Base-by-base conservation (phyloP, 1,140 invertebrate genomes). In the Dendroctonus valens region DNA sequence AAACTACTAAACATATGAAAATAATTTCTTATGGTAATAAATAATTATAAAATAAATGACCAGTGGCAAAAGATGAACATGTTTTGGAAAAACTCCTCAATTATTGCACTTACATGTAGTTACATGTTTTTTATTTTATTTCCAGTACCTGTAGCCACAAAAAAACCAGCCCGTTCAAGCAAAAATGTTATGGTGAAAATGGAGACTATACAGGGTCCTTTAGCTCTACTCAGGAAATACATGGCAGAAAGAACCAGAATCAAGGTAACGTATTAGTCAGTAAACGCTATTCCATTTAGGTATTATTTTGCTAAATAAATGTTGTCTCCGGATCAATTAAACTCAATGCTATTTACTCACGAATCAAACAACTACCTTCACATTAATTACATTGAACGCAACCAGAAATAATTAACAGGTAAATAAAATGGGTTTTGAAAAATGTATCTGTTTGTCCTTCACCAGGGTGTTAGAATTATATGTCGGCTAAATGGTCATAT, bases 121-220 rank as follows among this genome's bases (percentile, higher is more conserved):
- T 26, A 26, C 3, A 26, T 26, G 12, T 11, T 11, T 55, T 55
- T 55, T 55, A 7, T 26, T 39, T n/a, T 41, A 39, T 55, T 77
- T 77, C 49, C 69, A 78, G 76, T 78, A 62, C 76, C 75, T 5
- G 54, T 76, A 9, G 46, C 68, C 65, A 49, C 69, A 7, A 69
- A 54, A 52, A 59, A 55, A 51, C 66, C 59, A 54, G 26, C 41
- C 14, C 65, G 65, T 40, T 15, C 39, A 14, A 72, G 52, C 6
- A 81, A 75, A 46, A 90, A 90, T 75, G 74, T 91, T 6, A 77
- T 89, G 41, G 83, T 82, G 11, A 84, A 83, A 66, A 90, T 91
- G 83, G 80, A 84, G 38, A 77, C 73, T 5, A 74, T 68, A 5
- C 57, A 58, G 53, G 78, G 9, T 67, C 90, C 90, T 0, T 76